A percentile compares a stretch with the other conserved stretches of the same genome.
These are phyloP conservation scores for Toxotes jaculatrix DNA, from an alignment of 2,113 vertebrate genomes.

Conservation along the genomic window DNA sequence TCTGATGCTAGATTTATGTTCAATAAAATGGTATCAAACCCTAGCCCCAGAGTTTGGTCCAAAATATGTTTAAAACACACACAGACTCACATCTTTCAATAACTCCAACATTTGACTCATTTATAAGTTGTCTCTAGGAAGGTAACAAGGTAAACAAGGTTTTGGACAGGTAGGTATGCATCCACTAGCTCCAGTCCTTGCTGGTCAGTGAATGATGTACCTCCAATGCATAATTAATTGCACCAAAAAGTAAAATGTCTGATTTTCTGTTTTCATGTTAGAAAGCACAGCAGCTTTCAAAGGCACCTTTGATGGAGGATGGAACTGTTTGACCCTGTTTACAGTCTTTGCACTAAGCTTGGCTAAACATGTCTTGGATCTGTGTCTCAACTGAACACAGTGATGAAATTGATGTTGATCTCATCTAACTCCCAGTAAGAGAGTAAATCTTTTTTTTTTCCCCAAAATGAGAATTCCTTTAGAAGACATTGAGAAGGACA, in stretches of 20 bases:
- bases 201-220: not conserved
- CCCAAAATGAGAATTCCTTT: conserved; percentile 20
- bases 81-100: not conserved
- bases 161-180: not conserved
- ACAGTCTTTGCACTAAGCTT: conserved; percentile 1
- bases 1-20: not conserved
- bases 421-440: conserved; percentile 2
- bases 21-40: no score
- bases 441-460: not conserved
- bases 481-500: conserved; percentile 26
- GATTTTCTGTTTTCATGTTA: not conserved
- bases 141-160: not conserved
- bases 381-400: not conserved
- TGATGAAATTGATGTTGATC: conserved; percentile 1
- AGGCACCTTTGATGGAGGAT: not conserved
- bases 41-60: not conserved
- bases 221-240: not conserved
- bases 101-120: not conserved
- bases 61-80: not conserved
- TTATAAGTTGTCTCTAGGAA: not conserved
- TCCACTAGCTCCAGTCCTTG: not conserved
- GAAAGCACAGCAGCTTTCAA: conserved; percentile 4
- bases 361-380: not conserved
- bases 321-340: not conserved
- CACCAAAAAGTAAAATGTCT: not conserved